phyloP scores from a whole-genome alignment of 2,888 invertebrate genomes.

The Pinctada fucata region DNA sequence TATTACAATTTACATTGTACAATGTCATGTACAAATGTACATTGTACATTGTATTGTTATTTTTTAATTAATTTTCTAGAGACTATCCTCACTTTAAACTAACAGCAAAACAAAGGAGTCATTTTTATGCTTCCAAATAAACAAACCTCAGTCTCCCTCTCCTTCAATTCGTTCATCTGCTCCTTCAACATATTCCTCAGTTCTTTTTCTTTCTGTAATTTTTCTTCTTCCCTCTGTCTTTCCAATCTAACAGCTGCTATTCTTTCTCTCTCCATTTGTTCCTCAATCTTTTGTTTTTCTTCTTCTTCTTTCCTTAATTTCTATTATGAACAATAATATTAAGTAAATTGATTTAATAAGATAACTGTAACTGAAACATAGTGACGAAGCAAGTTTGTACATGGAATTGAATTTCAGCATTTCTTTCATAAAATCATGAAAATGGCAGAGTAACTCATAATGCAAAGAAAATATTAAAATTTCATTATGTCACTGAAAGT shows the following conservation, averaged over 20 bases:
- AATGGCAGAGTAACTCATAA: too few relatives aligned
- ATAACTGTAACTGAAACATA: background rate
- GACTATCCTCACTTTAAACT: too few relatives aligned
- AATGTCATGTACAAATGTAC: too few relatives aligned
- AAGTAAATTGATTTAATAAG: background rate
- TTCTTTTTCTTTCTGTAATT: constrained; percentile 59
- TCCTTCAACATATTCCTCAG: constrained; percentile 64
- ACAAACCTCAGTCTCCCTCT: constrained; percentile 71
- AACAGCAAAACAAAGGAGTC: too few relatives aligned
- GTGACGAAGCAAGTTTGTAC: background rate
- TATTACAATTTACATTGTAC: too few relatives aligned
- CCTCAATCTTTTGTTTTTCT: constrained; percentile 63
- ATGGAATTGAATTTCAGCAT: too few relatives aligned
- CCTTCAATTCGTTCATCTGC: constrained; percentile 72
- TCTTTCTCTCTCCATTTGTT: constrained; percentile 63
- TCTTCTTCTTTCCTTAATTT: constrained; percentile 61
- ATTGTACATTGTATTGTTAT: too few relatives aligned
- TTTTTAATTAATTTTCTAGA: too few relatives aligned
- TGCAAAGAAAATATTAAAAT: too few relatives aligned
- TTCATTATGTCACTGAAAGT: too few relatives aligned
- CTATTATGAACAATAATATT: constrained; percentile 42
- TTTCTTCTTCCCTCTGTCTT: constrained; percentile 60
- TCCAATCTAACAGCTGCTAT: constrained; percentile 58
- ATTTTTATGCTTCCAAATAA: too few relatives aligned
- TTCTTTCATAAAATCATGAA: too few relatives aligned